Conservation (phyloP, 2,888 invertebrate genomes). For the Tromatobia lineatoria region DNA sequence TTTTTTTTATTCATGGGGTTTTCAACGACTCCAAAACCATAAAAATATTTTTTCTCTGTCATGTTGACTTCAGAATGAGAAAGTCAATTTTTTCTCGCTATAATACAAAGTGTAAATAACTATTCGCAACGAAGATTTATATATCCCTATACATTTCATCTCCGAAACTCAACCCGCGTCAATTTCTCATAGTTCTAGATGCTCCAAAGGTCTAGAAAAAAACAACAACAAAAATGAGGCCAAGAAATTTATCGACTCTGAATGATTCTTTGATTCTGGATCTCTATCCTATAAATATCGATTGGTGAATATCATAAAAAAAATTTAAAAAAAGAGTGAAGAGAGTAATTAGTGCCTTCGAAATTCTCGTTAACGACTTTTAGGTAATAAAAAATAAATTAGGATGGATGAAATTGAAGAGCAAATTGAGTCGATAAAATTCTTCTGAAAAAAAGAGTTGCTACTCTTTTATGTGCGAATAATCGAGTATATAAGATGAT, state of each 20-base stretch:
- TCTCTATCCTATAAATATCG: slow-evolving; percentile 47
- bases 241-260: slow-evolving; percentile 31
- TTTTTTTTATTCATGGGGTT: not conserved
- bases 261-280: slow-evolving; percentile 23
- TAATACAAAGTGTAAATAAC: slow-evolving; percentile 18
- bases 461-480: slow-evolving; percentile 9
- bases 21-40: not conserved
- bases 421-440: slow-evolving; percentile 49
- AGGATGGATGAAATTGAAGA: slow-evolving; percentile 16
- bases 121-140: slow-evolving; percentile 47
- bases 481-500: not conserved
- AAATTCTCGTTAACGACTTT: slow-evolving; percentile 65
- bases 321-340: slow-evolving; percentile 27
- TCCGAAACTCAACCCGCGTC: slow-evolving; percentile 43
- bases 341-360: slow-evolving; percentile 68
- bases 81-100: slow-evolving; percentile 11
- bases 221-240: slow-evolving; percentile 10
- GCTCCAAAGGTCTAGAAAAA: not conserved
- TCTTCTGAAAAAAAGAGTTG: slow-evolving; percentile 3
- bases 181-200: slow-evolving; percentile 35
- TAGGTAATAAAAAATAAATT: slow-evolving; percentile 40
- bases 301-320: slow-evolving; percentile 30
- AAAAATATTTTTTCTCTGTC: slow-evolving; percentile 8
- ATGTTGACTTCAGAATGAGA: not conserved
- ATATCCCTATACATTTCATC: slow-evolving; percentile 20